Percentiles rank a stretch among this genome's conserved stretches.
phyloP scores from a whole-genome alignment of 2,888 invertebrate genomes.

The Apeira syringaria region DNA sequence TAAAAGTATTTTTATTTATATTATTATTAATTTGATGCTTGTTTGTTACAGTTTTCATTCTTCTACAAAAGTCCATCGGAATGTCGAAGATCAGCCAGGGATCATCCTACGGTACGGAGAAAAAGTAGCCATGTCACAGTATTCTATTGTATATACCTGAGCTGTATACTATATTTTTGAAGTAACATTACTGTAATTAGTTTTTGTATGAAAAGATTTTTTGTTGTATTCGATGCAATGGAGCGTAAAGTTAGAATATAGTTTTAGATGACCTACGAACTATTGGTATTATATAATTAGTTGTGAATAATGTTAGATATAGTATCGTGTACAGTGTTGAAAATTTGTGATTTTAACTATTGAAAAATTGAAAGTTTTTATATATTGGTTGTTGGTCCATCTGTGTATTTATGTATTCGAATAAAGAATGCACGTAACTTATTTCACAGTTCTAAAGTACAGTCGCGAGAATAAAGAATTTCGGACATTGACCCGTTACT shows the following conservation, averaged over 20 bases:
- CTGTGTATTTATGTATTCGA: conserved; percentile 10
- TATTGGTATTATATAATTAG: conserved; percentile 29
- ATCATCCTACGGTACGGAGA: conserved; percentile 90
- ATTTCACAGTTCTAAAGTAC: no score
- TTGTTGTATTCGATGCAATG: conserved; percentile 26
- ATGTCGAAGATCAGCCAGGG: conserved; percentile 93
- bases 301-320: conserved; percentile 28
- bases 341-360: conserved; percentile 32
- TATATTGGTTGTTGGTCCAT: conserved; percentile 22
- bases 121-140: conserved; percentile 61
- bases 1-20: no score
- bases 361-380: conserved; percentile 11
- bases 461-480: no score
- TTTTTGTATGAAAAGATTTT: conserved; percentile 29
- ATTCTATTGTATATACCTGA: conserved; percentile 28
- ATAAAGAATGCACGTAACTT: no score
- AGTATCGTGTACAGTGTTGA: conserved; percentile 34
- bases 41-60: conserved; percentile 87
- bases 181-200: conserved; percentile 31
- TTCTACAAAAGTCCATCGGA: conserved; percentile 91
- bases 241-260: conserved; percentile 26
- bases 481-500: no score
- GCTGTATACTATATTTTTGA: conserved; percentile 32
- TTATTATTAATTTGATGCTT: no score
- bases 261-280: conserved; percentile 31